These are phyloP conservation scores for Drosophila anomelani DNA, from an alignment of 2,888 invertebrate species.

Conservation along the genomic window DNA sequence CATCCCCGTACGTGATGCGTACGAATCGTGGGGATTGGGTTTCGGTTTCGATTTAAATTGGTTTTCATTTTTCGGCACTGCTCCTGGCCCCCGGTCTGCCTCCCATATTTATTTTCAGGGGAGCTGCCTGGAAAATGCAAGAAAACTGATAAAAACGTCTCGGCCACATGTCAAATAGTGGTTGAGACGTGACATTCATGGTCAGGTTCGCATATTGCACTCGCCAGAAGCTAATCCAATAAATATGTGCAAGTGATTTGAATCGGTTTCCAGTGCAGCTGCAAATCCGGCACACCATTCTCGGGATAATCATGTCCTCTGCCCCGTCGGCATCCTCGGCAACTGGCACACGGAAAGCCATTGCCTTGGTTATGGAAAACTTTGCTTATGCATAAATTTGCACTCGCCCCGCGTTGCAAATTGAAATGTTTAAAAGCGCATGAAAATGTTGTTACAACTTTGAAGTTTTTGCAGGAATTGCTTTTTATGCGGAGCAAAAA, in stretches of 20 bases:
- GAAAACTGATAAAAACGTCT: conserved; percentile 8
- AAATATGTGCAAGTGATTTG: conserved; percentile 6
- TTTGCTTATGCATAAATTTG: conserved; percentile 77
- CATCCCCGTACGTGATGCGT: conserved; percentile 29
- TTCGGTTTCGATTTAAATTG: conserved; percentile 50
- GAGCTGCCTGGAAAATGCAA: conserved; percentile 1
- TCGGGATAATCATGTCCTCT: conserved; percentile 8
- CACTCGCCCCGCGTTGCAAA: conserved; percentile 52
- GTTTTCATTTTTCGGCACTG: conserved; percentile 21
- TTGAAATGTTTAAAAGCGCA: conserved; percentile 81
- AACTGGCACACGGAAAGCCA: conserved; percentile 1
- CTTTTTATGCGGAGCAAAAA: conserved; percentile 30
- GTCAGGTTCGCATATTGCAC: conserved; percentile 19
- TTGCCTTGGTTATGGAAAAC: conserved; percentile 55
- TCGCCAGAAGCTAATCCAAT: conserved; percentile 10
- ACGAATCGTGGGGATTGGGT: conserved; percentile 1
- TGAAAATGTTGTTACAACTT: conserved; percentile 78
- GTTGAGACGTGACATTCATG: conserved; percentile 30
- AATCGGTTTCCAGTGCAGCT: neutral
- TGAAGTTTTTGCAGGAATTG: conserved; percentile 60
- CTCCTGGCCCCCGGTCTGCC: conserved; percentile 10
- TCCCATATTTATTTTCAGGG: conserved; percentile 29
- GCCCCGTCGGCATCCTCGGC: neutral
- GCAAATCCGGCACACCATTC: neutral
- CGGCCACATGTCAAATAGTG: conserved; percentile 35